Conservation (phyloP, 2,888 invertebrate genomes). For the Caenorhabditis sinica region DNA sequence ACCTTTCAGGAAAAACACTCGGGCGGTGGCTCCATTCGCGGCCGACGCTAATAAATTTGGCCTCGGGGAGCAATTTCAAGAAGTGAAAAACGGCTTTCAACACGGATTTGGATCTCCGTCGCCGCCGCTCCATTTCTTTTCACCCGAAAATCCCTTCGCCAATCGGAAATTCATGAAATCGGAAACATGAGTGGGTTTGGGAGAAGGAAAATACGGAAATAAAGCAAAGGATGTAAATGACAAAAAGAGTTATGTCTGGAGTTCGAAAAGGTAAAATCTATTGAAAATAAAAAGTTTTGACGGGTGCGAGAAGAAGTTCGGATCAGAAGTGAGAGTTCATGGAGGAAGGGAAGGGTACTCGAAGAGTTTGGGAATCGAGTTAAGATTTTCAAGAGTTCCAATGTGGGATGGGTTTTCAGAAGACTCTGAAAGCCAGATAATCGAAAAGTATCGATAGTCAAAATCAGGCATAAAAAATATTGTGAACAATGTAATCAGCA, state of each 20-base stretch:
- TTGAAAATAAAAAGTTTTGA: constrained; percentile 11
- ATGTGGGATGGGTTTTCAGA: neutral
- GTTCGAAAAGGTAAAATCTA: constrained; percentile 9
- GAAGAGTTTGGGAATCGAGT: constrained; percentile 21
- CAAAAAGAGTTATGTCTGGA: constrained; percentile 27
- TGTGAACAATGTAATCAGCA: no score
- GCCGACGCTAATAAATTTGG: constrained; percentile 48
- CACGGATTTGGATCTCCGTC: constrained; percentile 33
- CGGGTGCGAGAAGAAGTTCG: neutral
- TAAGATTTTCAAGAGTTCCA: neutral
- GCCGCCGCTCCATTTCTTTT: neutral
- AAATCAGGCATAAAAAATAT: no score
- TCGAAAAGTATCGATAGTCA: no score
- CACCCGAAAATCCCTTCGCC: neutral
- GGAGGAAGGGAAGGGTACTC: constrained; percentile 10
- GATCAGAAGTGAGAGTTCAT: neutral
- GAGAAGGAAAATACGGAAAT: neutral
- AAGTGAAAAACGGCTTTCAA: constrained; percentile 58
- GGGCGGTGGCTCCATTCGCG: neutral
- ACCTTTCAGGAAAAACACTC: constrained; percentile 32
- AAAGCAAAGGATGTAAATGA: constrained; percentile 7
- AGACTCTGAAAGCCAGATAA: no score
- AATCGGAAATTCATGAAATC: constrained; percentile 65
- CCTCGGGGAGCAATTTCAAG: constrained; percentile 55
- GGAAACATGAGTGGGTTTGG: constrained; percentile 19